Evolutionary conservation across 2,113 vertebrate genomes (phyloP), one percentile per base, ranked within the genome.

Genomic region (Gambusia affinis): DNA sequence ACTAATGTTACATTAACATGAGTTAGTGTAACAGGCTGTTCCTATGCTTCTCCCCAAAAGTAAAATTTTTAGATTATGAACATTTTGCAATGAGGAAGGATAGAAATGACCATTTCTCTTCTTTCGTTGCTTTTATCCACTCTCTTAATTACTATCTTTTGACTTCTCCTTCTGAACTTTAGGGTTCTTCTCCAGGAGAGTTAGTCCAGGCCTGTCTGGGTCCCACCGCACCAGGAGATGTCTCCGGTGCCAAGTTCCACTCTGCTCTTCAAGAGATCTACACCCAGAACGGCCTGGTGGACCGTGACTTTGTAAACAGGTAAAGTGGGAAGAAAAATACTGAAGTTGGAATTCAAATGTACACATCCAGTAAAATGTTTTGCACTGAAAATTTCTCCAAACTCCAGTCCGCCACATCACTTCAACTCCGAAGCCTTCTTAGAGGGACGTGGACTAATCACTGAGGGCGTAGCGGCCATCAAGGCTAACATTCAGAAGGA

Each of bases 181-280:
- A 95, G 94, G 93, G 93, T 28, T n/a, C 71, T 0, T 94, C 93
- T 73, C 77, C 87, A 15, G 92, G 91, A 44, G 92, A 95, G 78
- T 71, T 95, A 54, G 85, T 93, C 65, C 72, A 83, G 39, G 94
- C 92, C 14, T 95, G 93, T 78, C 80, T 95, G 0, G 93, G 93
- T 54, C 91, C 90, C 54, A 92, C 74, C 42, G 89, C 91, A 29
- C 86, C 72, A 19, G 94, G 93, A 66, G 73, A 90, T 5, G 93
- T 95, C 2, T 94, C 93, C 1, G 90, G 90, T 1, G 89, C 89
- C 54, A 94, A 91, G 75, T 94, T 94, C 75, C 71, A 60, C 28
- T 65, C 89, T 4, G 93, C 93, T 19, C 88, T 95, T 44, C 92
- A 92, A 73, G 73, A 93, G 24, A 93, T 95, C 70, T 93, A 94